Evolutionary conservation across 2,113 vertebrate species (phyloP).

Genomic region (Hepsetus odoe): DNA sequence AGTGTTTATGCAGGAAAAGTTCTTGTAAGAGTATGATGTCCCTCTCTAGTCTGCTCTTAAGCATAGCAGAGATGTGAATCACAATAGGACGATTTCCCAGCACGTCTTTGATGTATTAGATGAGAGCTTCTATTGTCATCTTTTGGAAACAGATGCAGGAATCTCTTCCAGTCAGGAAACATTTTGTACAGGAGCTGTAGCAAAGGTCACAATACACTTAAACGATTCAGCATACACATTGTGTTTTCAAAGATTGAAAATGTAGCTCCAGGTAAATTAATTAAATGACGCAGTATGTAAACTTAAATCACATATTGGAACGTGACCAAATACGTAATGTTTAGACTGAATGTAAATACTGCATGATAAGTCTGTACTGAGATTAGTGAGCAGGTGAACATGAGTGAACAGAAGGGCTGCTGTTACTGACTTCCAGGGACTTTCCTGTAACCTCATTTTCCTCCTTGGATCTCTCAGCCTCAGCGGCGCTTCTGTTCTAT

Average conservation of each 20-base stretch:
- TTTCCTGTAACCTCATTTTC: slow-evolving; percentile 15
- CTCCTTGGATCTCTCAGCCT: background rate
- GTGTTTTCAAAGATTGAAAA: background rate
- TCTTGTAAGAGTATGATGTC: background rate
- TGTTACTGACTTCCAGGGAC: background rate
- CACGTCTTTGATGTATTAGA: background rate
- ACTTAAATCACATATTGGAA: no score
- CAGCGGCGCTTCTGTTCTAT: background rate
- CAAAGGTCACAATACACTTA: background rate
- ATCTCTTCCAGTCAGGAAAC: background rate
- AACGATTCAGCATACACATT: no score
- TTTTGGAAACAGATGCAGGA: background rate
- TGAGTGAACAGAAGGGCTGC: slow-evolving; percentile 7
- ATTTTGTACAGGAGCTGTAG: background rate
- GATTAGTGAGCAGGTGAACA: background rate
- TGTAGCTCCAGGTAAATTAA: background rate
- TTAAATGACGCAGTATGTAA: no score
- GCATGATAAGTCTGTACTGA: background rate
- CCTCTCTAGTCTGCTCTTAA: background rate
- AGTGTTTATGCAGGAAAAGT: background rate
- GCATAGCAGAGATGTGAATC: background rate
- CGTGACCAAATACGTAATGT: no score
- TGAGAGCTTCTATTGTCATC: background rate
- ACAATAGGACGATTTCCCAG: background rate
- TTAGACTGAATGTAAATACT: no score